Conservation (phyloP, 1,140 invertebrate genomes). For the Rhynchophorus ferrugineus region DNA sequence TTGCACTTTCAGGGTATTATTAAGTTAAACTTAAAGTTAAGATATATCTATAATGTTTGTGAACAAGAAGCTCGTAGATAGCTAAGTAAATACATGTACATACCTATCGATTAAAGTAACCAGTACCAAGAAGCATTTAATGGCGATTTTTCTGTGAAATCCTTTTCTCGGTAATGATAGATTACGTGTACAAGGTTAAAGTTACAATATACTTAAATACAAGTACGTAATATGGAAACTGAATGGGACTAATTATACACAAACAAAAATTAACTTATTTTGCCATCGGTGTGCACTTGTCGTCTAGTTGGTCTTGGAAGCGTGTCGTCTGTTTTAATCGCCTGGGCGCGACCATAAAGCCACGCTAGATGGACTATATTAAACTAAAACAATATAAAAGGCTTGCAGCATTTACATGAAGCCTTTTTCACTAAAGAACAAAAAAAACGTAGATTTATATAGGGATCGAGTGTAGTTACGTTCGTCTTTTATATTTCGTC, state of each 20-base stretch:
- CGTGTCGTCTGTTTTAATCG: neutral
- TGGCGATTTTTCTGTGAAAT: conserved; percentile 14
- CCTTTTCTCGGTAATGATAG: conserved; percentile 9
- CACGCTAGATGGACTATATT: no score
- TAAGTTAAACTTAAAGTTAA: neutral
- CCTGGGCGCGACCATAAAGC: neutral
- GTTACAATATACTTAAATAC: neutral
- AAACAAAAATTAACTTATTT: conserved; percentile 9
- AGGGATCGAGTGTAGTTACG: no score
- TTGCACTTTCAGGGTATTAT: conserved; percentile 22
- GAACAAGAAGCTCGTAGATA: conserved; percentile 8
- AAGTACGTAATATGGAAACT: conserved; percentile 19
- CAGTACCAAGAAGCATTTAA: conserved; percentile 23
- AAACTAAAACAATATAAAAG: no score
- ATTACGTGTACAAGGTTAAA: conserved; percentile 2
- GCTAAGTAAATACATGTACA: conserved; percentile 15
- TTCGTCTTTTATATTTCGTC: no score
- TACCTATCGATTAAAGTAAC: conserved; percentile 16
- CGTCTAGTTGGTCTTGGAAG: neutral
- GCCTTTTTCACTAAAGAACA: no score
- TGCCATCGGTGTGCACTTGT: conserved; percentile 14
- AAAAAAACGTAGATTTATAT: no score
- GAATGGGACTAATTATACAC: conserved; percentile 19
- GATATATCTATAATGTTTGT: neutral
- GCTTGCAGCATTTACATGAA: no score